Conservation (phyloP, 2,113 vertebrate species). For the Pardalotus punctatus region DNA sequence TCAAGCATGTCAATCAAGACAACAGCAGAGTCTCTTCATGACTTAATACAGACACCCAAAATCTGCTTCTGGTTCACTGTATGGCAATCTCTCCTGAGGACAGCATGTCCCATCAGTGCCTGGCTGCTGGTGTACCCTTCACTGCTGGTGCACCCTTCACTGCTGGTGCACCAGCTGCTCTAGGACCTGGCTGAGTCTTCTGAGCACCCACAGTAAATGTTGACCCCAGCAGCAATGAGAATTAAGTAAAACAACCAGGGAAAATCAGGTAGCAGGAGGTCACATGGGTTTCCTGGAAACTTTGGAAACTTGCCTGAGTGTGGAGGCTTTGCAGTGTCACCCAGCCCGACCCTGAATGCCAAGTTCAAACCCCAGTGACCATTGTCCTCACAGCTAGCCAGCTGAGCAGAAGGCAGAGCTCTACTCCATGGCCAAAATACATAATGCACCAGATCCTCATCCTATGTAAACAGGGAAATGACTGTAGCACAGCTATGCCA, state of each 20-base stretch:
- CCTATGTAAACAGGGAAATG: conserved; percentile 35
- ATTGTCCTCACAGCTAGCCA: not conserved
- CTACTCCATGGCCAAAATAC: conserved; percentile 28
- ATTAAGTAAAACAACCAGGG: not conserved
- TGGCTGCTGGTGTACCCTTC: not conserved
- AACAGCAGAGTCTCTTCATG: not conserved
- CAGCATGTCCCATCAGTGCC: not conserved
- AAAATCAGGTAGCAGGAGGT: conserved; percentile 21
- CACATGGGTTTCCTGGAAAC: not conserved
- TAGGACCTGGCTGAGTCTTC: not conserved
- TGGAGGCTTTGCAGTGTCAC: not conserved
- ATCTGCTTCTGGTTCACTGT: not conserved
- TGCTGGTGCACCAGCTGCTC: fast-evolving
- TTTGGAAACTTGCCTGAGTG: not conserved
- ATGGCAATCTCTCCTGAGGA: not conserved
- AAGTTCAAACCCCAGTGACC: not conserved
- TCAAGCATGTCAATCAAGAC: not conserved
- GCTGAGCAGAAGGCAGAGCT: conserved; percentile 35
- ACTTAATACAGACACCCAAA: not conserved
- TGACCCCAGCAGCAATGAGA: not conserved
- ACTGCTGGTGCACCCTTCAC: fast-evolving
- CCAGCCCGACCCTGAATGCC: not conserved
- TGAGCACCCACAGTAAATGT: not conserved
- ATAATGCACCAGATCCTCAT: conserved; percentile 34
- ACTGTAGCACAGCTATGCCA: not conserved